Conservation (phyloP, 2,888 invertebrate genomes). For the Drosophila antonietae region DNA sequence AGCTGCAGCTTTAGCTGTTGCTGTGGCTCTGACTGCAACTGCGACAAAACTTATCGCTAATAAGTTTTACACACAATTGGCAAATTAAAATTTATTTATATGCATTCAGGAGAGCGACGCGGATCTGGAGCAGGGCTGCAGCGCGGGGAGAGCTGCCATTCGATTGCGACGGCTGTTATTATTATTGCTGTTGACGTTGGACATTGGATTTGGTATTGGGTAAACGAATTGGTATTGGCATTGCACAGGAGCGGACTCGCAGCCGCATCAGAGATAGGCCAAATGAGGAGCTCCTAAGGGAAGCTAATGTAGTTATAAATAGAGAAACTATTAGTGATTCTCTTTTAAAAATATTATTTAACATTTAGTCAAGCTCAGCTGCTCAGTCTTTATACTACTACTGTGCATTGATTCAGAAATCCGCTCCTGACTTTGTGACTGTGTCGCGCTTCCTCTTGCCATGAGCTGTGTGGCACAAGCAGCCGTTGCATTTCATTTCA, state of each 20-base stretch:
- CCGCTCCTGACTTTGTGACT: constrained; percentile 37
- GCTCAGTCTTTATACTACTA: too few species aligned
- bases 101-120: constrained; percentile 21
- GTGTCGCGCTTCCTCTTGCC: background rate
- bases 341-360: background rate
- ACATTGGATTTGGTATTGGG: constrained; percentile 23
- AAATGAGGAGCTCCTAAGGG: too few species aligned
- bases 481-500: constrained; percentile 60
- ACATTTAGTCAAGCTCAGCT: background rate
- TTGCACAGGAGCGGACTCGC: constrained; percentile 36
- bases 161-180: constrained; percentile 50
- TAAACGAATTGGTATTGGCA: constrained; percentile 19
- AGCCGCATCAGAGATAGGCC: too few species aligned
- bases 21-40: constrained; percentile 8
- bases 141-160: constrained; percentile 29
- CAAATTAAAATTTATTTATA: constrained; percentile 77
- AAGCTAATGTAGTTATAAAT: too few species aligned
- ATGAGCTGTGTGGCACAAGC: constrained; percentile 12
- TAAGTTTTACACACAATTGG: constrained; percentile 76
- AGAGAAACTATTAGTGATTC: too few species aligned
- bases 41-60: constrained; percentile 75
- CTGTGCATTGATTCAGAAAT: background rate
- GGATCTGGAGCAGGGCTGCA: background rate
- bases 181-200: constrained; percentile 29
- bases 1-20: background rate